Conservation (phyloP, 2,888 invertebrate genomes). For the Drosophila algonquin region DNA sequence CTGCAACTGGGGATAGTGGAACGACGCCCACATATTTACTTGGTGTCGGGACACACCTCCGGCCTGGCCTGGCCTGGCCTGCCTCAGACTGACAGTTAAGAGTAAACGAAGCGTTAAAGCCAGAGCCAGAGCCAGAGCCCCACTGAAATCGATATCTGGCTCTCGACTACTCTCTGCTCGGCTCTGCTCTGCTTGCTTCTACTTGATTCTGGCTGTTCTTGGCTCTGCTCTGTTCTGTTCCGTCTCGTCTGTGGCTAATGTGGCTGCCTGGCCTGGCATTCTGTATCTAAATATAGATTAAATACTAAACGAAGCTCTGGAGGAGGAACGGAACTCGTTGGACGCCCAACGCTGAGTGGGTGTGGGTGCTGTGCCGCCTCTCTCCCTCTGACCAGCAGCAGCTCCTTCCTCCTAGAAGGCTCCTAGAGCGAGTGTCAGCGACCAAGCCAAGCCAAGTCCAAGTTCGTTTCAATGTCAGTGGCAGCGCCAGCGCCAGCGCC, state of each 20-base stretch:
- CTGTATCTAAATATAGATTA: slow-evolving; percentile 63
- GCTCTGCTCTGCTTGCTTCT: slow-evolving; percentile 1
- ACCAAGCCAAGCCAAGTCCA: slow-evolving; percentile 33
- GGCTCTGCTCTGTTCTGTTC: neutral
- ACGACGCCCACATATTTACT: slow-evolving; percentile 42
- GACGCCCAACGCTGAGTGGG: slow-evolving; percentile 17
- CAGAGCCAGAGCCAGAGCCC: slow-evolving; percentile 45
- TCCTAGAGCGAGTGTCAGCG: slow-evolving; percentile 35
- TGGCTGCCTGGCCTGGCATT: slow-evolving; percentile 34
- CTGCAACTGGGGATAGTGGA: slow-evolving; percentile 37
- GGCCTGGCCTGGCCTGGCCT: slow-evolving; percentile 10
- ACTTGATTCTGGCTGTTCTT: neutral
- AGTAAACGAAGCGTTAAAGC: slow-evolving; percentile 52
- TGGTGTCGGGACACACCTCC: slow-evolving; percentile 44
- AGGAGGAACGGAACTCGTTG: slow-evolving; percentile 54
- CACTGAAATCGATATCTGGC: slow-evolving; percentile 67
- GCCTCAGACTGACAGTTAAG: slow-evolving; percentile 3
- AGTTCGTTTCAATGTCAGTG: slow-evolving; percentile 76
- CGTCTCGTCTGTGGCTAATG: slow-evolving; percentile 48
- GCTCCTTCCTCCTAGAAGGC: neutral
- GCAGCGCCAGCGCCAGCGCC: neutral
- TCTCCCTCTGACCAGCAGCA: neutral
- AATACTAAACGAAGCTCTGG: slow-evolving; percentile 49
- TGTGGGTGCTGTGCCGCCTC: neutral
- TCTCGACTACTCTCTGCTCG: slow-evolving; percentile 31